Evolutionary conservation across 2,888 invertebrate genomes (phyloP).

Genomic region (Myopa testacea): DNA sequence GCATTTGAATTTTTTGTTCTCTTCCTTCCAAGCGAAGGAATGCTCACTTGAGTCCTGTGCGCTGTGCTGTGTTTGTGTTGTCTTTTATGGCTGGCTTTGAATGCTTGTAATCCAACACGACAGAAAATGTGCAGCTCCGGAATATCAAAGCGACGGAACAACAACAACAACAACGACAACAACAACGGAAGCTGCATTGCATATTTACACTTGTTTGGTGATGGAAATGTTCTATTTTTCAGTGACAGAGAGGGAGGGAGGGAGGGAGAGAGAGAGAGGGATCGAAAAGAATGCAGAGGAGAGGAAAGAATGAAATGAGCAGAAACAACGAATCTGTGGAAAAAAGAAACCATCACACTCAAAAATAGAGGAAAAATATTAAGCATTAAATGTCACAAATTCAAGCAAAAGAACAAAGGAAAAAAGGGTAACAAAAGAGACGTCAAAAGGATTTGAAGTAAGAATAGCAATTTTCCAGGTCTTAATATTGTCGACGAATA

Average conservation of each 20-base stretch:
- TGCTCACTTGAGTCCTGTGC: background rate
- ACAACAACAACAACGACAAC: background rate
- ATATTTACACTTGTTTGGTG: slow-evolving; percentile 4
- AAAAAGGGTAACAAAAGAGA: background rate
- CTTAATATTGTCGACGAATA: too few species aligned
- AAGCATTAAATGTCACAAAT: slow-evolving; percentile 10
- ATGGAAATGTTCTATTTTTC: background rate
- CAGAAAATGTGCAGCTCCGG: background rate
- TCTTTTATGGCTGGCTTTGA: background rate
- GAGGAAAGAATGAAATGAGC: too few species aligned
- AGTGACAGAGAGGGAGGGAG: too few species aligned
- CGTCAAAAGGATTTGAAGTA: background rate
- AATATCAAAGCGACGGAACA: background rate
- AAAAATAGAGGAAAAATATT: background rate
- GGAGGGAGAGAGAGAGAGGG: too few species aligned
- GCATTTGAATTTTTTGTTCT: background rate
- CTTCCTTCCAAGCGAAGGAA: background rate
- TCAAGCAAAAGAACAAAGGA: background rate
- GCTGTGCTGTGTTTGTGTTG: background rate
- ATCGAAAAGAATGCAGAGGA: too few species aligned
- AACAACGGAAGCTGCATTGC: background rate
- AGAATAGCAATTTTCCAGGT: background rate
- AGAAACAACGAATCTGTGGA: background rate
- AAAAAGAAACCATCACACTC: background rate
- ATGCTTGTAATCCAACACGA: slow-evolving; percentile 22